Percentiles rank a stretch among this genome's conserved stretches.
phyloP scores from a whole-genome alignment of 2,797 vertebrate species.

The Linurgus olivaceus region DNA sequence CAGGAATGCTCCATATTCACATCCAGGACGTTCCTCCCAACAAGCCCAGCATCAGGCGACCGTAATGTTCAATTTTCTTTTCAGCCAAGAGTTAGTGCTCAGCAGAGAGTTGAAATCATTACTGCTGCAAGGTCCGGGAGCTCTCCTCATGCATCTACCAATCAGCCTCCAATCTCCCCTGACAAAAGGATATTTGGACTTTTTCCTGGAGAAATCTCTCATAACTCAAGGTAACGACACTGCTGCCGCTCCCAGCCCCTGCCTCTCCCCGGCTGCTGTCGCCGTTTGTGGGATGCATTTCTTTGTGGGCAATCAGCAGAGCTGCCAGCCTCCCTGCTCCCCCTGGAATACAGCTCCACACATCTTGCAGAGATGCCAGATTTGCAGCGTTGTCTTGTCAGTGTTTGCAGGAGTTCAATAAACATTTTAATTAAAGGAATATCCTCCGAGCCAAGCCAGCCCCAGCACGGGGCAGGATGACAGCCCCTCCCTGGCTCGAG shows the following conservation, averaged over 20 bases:
- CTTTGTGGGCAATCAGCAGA: constrained; percentile 8
- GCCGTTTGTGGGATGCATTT: constrained; percentile 47
- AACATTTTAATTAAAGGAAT: constrained; percentile 63
- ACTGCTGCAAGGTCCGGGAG: constrained; percentile 44
- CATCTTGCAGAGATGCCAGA: constrained; percentile 49
- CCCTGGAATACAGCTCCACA: constrained; percentile 9
- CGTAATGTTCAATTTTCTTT: constrained; percentile 66
- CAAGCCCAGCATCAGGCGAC: background rate
- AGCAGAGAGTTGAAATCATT: constrained; percentile 62
- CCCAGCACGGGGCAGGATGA: background rate
- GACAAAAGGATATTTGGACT: constrained; percentile 61
- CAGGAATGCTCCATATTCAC: constrained; percentile 13
- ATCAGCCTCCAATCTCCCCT: constrained; percentile 59
- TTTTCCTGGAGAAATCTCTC: constrained; percentile 58
- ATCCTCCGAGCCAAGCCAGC: background rate
- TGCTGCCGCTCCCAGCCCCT: background rate
- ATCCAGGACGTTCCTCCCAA: constrained; percentile 38
- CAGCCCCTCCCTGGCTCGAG: background rate
- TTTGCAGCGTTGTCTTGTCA: constrained; percentile 29
- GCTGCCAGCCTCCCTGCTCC: constrained; percentile 9
- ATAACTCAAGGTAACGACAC: constrained; percentile 65
- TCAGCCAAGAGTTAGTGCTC: constrained; percentile 68
- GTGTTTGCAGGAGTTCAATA: constrained; percentile 32
- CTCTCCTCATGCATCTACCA: constrained; percentile 62
- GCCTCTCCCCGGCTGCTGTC: background rate